Conservation (phyloP, 2,888 invertebrate genomes). For the Hydrotaea cyrtoneurina region DNA sequence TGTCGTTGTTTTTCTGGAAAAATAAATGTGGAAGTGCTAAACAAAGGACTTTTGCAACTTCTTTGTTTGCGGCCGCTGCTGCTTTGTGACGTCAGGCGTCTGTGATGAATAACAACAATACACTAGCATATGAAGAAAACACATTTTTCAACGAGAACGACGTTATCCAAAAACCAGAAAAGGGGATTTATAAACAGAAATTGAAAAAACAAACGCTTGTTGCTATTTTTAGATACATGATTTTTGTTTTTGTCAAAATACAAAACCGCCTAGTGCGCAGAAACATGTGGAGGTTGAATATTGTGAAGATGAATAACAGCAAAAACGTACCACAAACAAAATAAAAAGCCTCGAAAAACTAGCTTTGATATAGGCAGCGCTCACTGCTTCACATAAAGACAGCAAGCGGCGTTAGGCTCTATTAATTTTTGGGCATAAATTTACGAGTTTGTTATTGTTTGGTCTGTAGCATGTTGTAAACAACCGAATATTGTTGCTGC, state of each 20-base stretch:
- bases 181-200: constrained; percentile 35
- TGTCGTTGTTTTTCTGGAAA: not conserved
- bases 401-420: constrained; percentile 30
- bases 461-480: not conserved
- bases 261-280: constrained; percentile 28
- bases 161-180: not conserved
- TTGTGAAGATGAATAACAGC: not conserved
- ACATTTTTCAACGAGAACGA: not conserved
- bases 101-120: not conserved
- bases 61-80: not conserved
- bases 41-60: not conserved
- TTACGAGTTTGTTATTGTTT: not conserved
- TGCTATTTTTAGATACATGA: constrained; percentile 50
- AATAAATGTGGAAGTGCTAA: not conserved
- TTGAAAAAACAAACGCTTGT: constrained; percentile 44
- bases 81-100: not conserved
- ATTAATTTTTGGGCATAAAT: constrained; percentile 48
- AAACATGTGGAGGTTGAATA: not conserved
- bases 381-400: not conserved
- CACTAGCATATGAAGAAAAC: not conserved
- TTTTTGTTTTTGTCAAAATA: constrained; percentile 1
- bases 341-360: constrained; percentile 26
- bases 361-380: not conserved
- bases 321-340: not conserved
- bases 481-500: not conserved